Evolutionary conservation across 2,888 invertebrate species (phyloP), one percentile per base, ranked within the genome.

Genomic region (Meliscaeva auricollis): DNA sequence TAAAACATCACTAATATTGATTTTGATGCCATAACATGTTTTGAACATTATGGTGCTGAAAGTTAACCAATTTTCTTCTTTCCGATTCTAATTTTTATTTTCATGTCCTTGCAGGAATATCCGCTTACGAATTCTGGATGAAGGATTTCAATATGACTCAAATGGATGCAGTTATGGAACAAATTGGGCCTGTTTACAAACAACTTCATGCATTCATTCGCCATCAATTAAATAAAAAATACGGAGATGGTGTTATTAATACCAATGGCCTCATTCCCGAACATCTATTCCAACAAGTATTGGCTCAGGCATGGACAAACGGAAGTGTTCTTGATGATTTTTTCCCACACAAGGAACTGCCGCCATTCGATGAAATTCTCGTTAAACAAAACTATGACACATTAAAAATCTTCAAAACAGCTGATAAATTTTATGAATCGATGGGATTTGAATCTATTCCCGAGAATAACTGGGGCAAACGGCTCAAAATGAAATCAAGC

Each of bases 121-220:
- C 64, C 0, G 20, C 64, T n/a, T 20, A 32, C 5, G 64, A 64
- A 13, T 64, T 30, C n/a, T 48, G 46, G 64, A 46, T 66, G 48
- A 17, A 48, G 4, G 20, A 66, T 22, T 66, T 35, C n/a, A 50
- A 66, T 38, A 22, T 94, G 82, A 90, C 93, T 11, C 94, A 95
- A 88, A 90, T 96, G 9, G 94, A 94, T 1, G 93, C 92, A 75
- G 90, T 96, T 0, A 96, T 96, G 95, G 93, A 94, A 68, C 94
- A 96, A 89, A 91, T 97, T 60, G 94, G 94, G 87, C 97, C 97
- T 0, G 90, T 97, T 5, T 97, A 97, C 90, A 92, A 94, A 70
- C 95, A 96, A 89, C 92, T 97, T 9, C 97, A 97, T 90, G 96
- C 96, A 0, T 97, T 96, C 88, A 95, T 96, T 1, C 93, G 96